Conservation (phyloP, 2,888 invertebrate genomes). For the Pycnomerus fuliginosus region DNA sequence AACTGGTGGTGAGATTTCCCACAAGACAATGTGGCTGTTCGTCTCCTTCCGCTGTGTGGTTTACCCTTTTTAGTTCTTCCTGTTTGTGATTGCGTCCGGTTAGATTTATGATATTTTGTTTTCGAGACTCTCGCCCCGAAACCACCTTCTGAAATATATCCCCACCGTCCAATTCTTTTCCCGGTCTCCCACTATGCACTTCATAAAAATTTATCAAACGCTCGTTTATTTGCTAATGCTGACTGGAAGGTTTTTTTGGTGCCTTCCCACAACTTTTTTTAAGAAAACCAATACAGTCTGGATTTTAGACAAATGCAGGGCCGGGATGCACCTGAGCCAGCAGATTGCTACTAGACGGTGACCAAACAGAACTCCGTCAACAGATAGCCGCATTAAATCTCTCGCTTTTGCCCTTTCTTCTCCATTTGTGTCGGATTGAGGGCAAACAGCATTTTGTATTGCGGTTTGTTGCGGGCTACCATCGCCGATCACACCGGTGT, state of each 20-base stretch:
- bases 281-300: no score
- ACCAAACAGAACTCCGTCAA: no score
- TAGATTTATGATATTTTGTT: slow-evolving; percentile 37
- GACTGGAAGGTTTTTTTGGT: no score
- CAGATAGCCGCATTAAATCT: no score
- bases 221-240: no score
- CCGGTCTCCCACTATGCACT: slow-evolving; percentile 9
- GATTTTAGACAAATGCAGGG: no score
- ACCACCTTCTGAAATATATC: slow-evolving; percentile 19
- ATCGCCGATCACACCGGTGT: slow-evolving; percentile 19
- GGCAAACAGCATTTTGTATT: slow-evolving; percentile 14
- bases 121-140: slow-evolving; percentile 24
- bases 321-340: no score
- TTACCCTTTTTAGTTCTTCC: slow-evolving; percentile 36
- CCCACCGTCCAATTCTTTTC: slow-evolving; percentile 9
- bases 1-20: slow-evolving; percentile 33
- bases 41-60: slow-evolving; percentile 30
- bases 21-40: slow-evolving; percentile 33
- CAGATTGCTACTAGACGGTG: no score
- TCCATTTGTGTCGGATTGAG: slow-evolving; percentile 15
- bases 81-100: slow-evolving; percentile 38
- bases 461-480: slow-evolving; percentile 10
- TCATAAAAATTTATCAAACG: slow-evolving; percentile 7
- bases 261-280: no score
- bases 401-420: no score